Evolutionary conservation across 1,140 invertebrate genomes (phyloP).

Genomic region (Drosophila tropicalis): DNA sequence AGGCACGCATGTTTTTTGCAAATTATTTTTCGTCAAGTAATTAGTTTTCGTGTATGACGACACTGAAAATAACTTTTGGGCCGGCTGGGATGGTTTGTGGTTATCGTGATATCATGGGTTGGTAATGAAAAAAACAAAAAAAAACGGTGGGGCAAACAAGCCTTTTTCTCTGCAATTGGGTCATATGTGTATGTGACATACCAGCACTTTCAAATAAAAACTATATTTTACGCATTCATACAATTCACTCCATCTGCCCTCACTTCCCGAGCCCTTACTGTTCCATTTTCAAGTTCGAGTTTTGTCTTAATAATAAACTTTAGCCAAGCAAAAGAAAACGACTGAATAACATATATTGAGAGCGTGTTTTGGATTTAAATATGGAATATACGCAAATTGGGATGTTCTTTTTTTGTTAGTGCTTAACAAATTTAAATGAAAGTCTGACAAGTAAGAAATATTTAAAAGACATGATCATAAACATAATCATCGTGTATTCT

Average conservation of each 20-base stretch:
- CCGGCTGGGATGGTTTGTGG: slow-evolving; percentile 13
- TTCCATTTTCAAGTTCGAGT: slow-evolving; percentile 57
- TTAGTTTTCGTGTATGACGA: slow-evolving; percentile 54
- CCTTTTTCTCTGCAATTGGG: slow-evolving; percentile 38
- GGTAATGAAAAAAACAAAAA: neutral
- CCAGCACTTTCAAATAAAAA: slow-evolving; percentile 14
- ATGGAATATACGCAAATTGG: slow-evolving; percentile 6
- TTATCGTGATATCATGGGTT: slow-evolving; percentile 57
- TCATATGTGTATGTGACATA: slow-evolving; percentile 10
- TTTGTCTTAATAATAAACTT: slow-evolving; percentile 27
- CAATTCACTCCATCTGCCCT: neutral
- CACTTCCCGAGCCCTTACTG: slow-evolving; percentile 39
- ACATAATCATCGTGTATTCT: neutral
- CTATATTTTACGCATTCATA: slow-evolving; percentile 28
- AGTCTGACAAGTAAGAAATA: neutral
- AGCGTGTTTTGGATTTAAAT: slow-evolving; percentile 52
- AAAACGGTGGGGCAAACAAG: slow-evolving; percentile 26
- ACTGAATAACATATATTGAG: slow-evolving; percentile 21
- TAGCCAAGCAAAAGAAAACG: slow-evolving; percentile 20
- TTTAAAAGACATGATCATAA: neutral
- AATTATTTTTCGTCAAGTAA: slow-evolving; percentile 54
- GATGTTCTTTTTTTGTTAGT: neutral
- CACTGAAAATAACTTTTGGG: slow-evolving; percentile 19
- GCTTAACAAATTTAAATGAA: neutral
- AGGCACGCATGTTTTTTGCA: slow-evolving; percentile 59